Evolutionary conservation across 2,888 invertebrate species (phyloP).

Genomic region (Eupithecia dodoneata): DNA sequence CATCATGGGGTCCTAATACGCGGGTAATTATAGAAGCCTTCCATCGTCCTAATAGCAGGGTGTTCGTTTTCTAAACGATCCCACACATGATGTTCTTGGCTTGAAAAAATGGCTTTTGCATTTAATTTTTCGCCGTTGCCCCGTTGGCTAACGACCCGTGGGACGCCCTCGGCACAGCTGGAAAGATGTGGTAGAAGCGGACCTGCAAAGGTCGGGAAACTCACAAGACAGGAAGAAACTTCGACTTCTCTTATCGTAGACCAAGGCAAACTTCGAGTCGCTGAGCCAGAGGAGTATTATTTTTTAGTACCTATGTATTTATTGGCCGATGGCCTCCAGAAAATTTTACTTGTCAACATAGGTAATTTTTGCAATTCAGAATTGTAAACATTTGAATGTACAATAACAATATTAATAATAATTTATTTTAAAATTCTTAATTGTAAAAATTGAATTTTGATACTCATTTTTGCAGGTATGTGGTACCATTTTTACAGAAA

Average conservation of each 20-base stretch:
- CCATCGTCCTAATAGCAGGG: conserved; percentile 19
- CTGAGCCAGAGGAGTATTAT: neutral
- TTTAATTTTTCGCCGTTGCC: neutral
- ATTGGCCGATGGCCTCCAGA: too few species aligned
- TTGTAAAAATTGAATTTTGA: too few species aligned
- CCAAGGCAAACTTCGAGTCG: neutral
- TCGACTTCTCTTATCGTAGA: neutral
- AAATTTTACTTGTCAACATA: neutral
- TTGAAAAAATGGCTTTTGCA: neutral
- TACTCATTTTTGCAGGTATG: neutral
- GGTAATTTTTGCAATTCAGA: neutral
- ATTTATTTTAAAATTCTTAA: too few species aligned
- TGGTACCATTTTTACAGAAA: neutral
- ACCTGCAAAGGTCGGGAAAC: neutral
- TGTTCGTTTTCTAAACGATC: neutral
- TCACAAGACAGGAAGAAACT: neutral
- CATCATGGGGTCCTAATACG: conserved; percentile 25
- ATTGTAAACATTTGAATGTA: too few species aligned
- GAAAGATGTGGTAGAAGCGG: neutral
- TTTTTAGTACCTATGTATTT: too few species aligned
- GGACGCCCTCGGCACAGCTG: too few species aligned
- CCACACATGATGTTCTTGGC: conserved; percentile 8
- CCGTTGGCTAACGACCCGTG: too few species aligned
- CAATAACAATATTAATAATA: too few species aligned
- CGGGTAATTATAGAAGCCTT: conserved; percentile 15